Conservation (phyloP, 2,888 invertebrate species). For the Chydorus sphaericus region DNA sequence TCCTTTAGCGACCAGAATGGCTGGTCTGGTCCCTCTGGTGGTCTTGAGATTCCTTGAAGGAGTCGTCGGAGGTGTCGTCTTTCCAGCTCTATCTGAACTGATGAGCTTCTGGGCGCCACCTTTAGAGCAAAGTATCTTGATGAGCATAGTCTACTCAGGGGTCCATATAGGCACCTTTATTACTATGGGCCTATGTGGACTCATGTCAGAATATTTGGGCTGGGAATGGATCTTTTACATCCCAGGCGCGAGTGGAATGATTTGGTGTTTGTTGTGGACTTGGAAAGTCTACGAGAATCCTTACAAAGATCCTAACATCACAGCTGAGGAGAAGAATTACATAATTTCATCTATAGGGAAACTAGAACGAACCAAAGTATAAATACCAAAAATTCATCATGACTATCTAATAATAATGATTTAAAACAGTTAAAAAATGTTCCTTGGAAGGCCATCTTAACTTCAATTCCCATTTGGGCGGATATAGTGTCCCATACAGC, state of each 20-base stretch:
- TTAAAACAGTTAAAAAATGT: no score
- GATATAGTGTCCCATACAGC: conserved; percentile 70
- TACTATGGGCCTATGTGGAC: conserved; percentile 60
- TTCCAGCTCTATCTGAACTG: conserved; percentile 65
- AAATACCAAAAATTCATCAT: no score
- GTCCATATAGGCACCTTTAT: conserved; percentile 73
- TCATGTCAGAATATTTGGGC: conserved; percentile 53
- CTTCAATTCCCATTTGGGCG: conserved; percentile 66
- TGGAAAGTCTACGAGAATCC: conserved; percentile 41
- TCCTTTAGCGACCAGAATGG: conserved; percentile 57
- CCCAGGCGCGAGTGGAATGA: conserved; percentile 25
- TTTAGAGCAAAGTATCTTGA: conserved; percentile 57
- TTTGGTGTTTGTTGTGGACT: conserved; percentile 26
- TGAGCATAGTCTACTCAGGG: conserved; percentile 70
- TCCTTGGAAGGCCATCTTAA: conserved; percentile 64
- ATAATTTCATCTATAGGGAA: conserved; percentile 45
- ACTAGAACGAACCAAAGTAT: no score
- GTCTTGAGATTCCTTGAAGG: conserved; percentile 61
- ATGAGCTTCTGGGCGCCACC: conserved; percentile 75
- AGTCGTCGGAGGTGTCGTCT: conserved; percentile 66
- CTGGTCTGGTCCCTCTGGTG: conserved; percentile 52
- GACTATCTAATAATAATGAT: no score
- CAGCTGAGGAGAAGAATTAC: conserved; percentile 54
- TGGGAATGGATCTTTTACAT: conserved; percentile 74
- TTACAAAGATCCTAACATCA: conserved; percentile 54